These are phyloP conservation scores for Bombus pascuorum DNA, from an alignment of 1,140 invertebrate species.

Conservation along the genomic window DNA sequence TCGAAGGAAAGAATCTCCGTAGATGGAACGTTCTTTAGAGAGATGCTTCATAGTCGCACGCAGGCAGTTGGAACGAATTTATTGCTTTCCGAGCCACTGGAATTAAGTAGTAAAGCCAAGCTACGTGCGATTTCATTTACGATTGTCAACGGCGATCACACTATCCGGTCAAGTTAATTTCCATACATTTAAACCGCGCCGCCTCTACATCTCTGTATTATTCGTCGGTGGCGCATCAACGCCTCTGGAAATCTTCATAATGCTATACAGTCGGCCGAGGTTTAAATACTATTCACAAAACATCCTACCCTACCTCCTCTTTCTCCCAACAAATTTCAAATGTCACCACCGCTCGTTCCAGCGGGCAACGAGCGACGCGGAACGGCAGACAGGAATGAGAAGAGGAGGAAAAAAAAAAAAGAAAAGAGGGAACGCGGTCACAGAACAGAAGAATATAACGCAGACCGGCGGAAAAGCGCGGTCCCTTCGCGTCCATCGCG, in stretches of 20 bases:
- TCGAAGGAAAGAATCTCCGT: not conserved
- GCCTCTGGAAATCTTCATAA: not conserved
- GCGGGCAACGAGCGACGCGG: not conserved
- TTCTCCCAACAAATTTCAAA: conserved; percentile 15
- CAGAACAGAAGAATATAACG: not conserved
- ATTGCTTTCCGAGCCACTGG: not conserved
- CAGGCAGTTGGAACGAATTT: not conserved
- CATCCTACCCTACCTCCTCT: not conserved
- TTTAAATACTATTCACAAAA: conserved; percentile 15
- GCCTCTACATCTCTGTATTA: not conserved
- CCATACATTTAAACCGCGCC: not conserved
- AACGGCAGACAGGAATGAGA: not conserved
- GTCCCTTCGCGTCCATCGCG: conserved; percentile 70
- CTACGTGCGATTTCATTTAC: not conserved
- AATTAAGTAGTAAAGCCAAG: not conserved
- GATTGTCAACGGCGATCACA: not conserved
- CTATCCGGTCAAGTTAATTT: conserved; percentile 1
- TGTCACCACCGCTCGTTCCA: conserved; percentile 15
- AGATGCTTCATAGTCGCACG: not conserved
- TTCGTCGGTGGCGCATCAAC: not conserved
- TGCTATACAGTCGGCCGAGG: not conserved
- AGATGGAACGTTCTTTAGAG: not conserved
- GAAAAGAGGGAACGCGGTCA: not conserved
- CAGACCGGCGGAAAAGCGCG: conserved; percentile 47
- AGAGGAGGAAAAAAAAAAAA: not conserved